phyloP scores from a whole-genome alignment of 2,888 invertebrate genomes.

The Hirtodrosophila duncani region DNA sequence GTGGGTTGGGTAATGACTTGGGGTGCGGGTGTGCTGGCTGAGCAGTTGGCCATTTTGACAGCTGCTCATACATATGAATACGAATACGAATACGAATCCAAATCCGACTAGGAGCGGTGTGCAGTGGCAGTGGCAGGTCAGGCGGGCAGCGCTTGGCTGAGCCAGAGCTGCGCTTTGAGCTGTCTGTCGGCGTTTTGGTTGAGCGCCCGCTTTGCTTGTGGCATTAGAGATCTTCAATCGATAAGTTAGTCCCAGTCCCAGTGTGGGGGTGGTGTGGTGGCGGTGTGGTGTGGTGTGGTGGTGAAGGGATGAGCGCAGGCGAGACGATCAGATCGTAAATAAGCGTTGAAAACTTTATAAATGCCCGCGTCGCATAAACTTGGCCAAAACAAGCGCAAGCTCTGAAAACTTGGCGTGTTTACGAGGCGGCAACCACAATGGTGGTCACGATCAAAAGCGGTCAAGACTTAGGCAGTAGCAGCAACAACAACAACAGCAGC shows the following conservation, averaged over 20 bases:
- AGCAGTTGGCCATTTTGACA: constrained; percentile 52
- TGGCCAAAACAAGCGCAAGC: constrained; percentile 29
- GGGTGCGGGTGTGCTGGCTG: not conserved
- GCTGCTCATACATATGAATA: constrained; percentile 19
- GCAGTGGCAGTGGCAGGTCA: constrained; percentile 23
- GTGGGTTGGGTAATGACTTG: constrained; percentile 3
- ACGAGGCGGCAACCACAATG: constrained; percentile 73
- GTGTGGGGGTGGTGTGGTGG: constrained; percentile 29
- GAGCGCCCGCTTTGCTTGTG: constrained; percentile 20
- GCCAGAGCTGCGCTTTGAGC: constrained; percentile 24
- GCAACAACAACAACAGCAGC: constrained; percentile 13
- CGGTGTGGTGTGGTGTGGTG: no score
- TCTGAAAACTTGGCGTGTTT: constrained; percentile 57
- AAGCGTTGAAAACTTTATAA: constrained; percentile 72
- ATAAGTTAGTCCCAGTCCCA: constrained; percentile 14
- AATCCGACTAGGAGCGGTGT: no score
- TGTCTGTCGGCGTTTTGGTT: constrained; percentile 21
- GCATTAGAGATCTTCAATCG: constrained; percentile 28
- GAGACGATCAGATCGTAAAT: constrained; percentile 61
- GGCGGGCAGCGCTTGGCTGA: constrained; percentile 42
- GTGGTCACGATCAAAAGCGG: constrained; percentile 73
- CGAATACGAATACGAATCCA: no score
- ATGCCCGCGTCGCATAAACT: constrained; percentile 64
- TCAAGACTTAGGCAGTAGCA: constrained; percentile 42
- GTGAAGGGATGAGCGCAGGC: no score